A percentile compares a stretch with the other conserved stretches of the same genome.
These are phyloP conservation scores for Indicator maculatus DNA, from an alignment of 2,113 vertebrate genomes.

Conservation along the genomic window DNA sequence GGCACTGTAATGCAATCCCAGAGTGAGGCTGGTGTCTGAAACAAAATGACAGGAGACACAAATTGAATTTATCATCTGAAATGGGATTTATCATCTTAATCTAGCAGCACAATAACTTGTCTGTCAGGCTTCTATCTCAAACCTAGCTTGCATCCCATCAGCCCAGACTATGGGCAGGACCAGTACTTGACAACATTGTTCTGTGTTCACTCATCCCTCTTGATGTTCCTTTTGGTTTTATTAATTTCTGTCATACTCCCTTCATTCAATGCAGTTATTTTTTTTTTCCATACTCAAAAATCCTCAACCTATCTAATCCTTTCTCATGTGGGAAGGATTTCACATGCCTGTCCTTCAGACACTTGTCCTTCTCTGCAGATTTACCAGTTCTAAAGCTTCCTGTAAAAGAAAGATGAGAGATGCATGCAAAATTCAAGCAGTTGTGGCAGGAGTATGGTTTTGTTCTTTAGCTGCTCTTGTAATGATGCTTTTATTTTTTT, in stretches of 20 bases:
- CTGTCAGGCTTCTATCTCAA: background rate
- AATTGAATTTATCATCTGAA: background rate
- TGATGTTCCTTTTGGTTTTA: background rate
- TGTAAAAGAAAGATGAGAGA: background rate
- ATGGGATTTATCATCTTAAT: background rate
- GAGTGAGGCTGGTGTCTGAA: background rate
- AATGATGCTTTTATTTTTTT: background rate
- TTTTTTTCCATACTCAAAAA: background rate
- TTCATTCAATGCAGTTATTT: background rate
- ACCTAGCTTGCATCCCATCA: background rate
- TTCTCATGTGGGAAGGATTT: background rate
- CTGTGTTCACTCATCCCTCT: background rate
- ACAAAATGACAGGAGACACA: background rate
- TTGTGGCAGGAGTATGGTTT: background rate
- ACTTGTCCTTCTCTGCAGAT: background rate
- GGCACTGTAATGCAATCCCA: background rate
- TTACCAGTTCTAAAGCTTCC: background rate
- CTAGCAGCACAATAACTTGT: background rate
- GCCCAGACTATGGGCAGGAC: background rate
- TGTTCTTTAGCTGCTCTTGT: background rate
- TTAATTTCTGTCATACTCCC: background rate
- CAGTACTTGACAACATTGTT: background rate
- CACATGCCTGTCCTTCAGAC: background rate
- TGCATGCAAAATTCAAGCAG: background rate
- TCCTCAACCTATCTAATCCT: background rate